A percentile compares a stretch with the other conserved stretches of the same genome.
phyloP scores from a whole-genome alignment of 2,797 vertebrate species.

The Crocidura indochinensis region DNA sequence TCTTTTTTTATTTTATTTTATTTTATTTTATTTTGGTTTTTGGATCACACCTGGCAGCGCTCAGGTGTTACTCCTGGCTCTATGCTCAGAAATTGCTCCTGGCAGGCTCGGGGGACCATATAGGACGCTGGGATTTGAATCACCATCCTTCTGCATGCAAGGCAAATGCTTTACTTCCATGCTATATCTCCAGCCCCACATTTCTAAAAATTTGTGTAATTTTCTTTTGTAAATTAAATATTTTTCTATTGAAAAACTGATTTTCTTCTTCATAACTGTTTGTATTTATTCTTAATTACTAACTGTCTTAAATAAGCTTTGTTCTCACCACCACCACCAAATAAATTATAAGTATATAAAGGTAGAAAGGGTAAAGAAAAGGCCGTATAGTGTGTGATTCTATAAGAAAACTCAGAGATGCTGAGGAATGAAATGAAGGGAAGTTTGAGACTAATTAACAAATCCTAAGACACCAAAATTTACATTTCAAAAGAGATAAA shows the following conservation, averaged over 20 bases:
- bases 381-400: not conserved
- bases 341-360: slow-evolving; percentile 10
- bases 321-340: slow-evolving; percentile 2
- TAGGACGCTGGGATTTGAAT: too few relatives aligned
- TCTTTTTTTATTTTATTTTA: too few relatives aligned
- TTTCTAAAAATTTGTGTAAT: slow-evolving; percentile 42
- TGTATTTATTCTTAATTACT: slow-evolving; percentile 42
- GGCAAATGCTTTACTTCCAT: too few relatives aligned
- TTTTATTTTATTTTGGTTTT: too few relatives aligned
- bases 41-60: too few relatives aligned
- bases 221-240: slow-evolving; percentile 58
- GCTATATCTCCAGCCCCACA: too few relatives aligned
- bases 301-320: slow-evolving; percentile 40
- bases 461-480: not conserved
- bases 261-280: slow-evolving; percentile 33
- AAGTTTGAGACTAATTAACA: not conserved
- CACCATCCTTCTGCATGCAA: too few relatives aligned
- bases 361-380: slow-evolving; percentile 13
- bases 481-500: not conserved
- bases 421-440: slow-evolving; percentile 1
- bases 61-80: too few relatives aligned
- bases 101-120: too few relatives aligned
- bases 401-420: not conserved
- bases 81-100: too few relatives aligned
- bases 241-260: slow-evolving; percentile 57